These are phyloP conservation scores for Chlorodrepanis virens DNA, from an alignment of 2,113 vertebrate genomes.

Conservation along the genomic window DNA sequence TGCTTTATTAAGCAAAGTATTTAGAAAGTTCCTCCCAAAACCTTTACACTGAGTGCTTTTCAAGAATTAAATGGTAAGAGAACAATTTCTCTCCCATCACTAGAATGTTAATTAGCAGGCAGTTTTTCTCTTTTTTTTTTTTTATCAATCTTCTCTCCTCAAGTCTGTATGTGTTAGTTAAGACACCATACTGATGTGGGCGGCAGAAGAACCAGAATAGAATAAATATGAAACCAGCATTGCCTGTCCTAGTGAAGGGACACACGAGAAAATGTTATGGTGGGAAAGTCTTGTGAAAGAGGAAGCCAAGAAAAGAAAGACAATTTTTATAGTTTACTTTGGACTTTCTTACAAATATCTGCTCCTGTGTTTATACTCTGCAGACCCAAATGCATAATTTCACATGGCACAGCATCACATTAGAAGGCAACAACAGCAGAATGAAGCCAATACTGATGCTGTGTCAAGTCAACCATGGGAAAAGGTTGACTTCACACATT, in stretches of 20 bases:
- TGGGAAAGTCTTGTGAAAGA: not conserved
- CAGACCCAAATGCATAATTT: not conserved
- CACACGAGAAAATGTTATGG: fast-evolving
- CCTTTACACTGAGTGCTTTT: not conserved
- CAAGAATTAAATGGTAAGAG: slow-evolving; percentile 14
- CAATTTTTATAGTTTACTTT: not conserved
- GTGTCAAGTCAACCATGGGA: not conserved
- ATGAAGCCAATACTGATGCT: not conserved
- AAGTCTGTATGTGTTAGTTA: not conserved
- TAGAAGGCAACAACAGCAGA: not conserved
- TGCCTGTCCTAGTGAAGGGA: not conserved
- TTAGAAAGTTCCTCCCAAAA: slow-evolving; percentile 8
- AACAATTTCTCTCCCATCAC: not conserved
- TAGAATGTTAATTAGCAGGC: not conserved
- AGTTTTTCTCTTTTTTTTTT: not conserved
- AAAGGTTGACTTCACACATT: not conserved
- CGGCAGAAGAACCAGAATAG: not conserved
- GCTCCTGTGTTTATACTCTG: not conserved
- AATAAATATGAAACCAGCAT: not conserved
- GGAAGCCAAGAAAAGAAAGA: not conserved
- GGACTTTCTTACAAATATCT: not conserved
- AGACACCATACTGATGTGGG: not conserved
- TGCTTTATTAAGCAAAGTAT: slow-evolving; percentile 23
- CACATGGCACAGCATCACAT: not conserved
- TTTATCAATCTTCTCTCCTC: not conserved